A percentile compares a stretch with the other conserved stretches of the same genome.
phyloP scores from a whole-genome alignment of 1,140 invertebrate genomes.

The Drosophila truncata region DNA sequence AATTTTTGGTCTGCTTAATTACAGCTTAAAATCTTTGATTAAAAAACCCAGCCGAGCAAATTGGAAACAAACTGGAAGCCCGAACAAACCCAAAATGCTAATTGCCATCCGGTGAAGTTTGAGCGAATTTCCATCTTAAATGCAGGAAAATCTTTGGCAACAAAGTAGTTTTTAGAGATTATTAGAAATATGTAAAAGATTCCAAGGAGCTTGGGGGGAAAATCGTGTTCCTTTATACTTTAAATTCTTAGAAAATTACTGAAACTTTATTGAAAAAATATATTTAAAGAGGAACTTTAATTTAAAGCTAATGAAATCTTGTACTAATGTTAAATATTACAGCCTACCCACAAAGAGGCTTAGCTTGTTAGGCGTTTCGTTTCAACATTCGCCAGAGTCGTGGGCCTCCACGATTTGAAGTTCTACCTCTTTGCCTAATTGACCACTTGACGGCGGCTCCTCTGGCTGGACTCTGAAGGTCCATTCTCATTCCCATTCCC shows the following conservation, averaged over 20 bases:
- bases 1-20: constrained; percentile 80
- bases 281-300: neutral
- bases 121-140: constrained; percentile 16
- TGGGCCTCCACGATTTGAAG: constrained; percentile 11
- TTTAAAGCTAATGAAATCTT: no score
- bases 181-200: neutral
- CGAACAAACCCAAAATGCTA: constrained; percentile 35
- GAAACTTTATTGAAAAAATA: neutral
- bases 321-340: neutral
- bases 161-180: constrained; percentile 12
- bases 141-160: constrained; percentile 19
- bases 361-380: neutral
- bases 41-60: constrained; percentile 54
- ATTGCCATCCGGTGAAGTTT: constrained; percentile 22
- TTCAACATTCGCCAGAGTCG: neutral
- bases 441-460: constrained; percentile 54
- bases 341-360: neutral
- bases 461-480: constrained; percentile 15
- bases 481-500: neutral
- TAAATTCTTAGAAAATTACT: neutral
- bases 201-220: neutral
- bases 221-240: neutral
- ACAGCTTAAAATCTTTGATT: constrained; percentile 81
- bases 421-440: constrained; percentile 45
- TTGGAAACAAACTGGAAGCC: constrained; percentile 33